A percentile compares a stretch with the other conserved stretches of the same genome.
These are phyloP conservation scores for Auanema freiburgensis DNA, from an alignment of 2,888 invertebrate genomes.

Conservation along the genomic window DNA sequence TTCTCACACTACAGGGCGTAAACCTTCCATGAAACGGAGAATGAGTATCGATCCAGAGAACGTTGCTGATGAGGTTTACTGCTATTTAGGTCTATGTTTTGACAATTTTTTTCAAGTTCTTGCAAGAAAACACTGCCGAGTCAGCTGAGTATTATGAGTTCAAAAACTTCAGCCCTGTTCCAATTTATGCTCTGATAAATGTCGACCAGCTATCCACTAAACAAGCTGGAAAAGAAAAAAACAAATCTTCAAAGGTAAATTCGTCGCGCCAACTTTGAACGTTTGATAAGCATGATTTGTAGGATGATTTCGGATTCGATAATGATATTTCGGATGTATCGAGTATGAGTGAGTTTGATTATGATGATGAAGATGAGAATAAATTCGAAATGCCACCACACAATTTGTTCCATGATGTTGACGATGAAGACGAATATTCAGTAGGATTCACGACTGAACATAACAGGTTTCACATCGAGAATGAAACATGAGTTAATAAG, in stretches of 20 bases:
- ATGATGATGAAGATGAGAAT: constrained; percentile 71
- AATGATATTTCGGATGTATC: too few species aligned
- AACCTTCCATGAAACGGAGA: too few species aligned
- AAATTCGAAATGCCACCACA: constrained; percentile 69
- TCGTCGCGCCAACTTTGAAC: too few species aligned
- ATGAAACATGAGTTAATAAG: too few species aligned
- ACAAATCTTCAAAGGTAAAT: constrained; percentile 1
- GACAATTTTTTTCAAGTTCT: too few species aligned
- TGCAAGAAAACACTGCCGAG: constrained; percentile 15
- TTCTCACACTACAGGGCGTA: too few species aligned
- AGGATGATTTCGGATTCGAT: background rate
- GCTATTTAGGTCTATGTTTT: too few species aligned
- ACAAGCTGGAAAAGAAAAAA: too few species aligned
- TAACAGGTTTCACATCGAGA: too few species aligned
- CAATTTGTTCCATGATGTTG: constrained; percentile 77
- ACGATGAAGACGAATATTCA: constrained; percentile 67
- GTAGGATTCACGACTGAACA: background rate
- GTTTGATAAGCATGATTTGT: background rate
- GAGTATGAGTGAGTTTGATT: too few species aligned
- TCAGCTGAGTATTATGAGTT: constrained; percentile 81
- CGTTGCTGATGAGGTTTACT: too few species aligned
- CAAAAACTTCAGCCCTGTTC: constrained; percentile 94
- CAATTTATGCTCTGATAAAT: constrained; percentile 89
- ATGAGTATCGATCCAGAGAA: too few species aligned
- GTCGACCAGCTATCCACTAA: constrained; percentile 73